Evolutionary conservation across 2,888 invertebrate genomes (phyloP).

Genomic region (Ectemnius cavifrons): DNA sequence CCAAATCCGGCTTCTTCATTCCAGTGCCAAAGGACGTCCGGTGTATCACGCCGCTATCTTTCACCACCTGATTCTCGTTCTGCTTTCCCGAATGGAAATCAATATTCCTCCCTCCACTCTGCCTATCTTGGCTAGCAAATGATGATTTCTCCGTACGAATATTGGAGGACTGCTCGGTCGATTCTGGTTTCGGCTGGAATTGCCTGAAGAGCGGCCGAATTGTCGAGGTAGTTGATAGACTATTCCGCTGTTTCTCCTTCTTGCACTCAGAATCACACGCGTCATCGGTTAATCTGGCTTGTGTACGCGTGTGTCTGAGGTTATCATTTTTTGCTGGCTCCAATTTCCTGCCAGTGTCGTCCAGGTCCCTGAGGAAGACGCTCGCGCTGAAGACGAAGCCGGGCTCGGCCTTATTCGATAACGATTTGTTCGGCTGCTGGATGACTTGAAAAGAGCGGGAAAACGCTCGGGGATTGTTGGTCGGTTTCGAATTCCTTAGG

Average conservation of each 20-base stretch:
- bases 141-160: neutral
- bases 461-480: constrained; percentile 19
- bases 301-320: neutral
- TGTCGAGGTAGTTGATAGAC: neutral
- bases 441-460: constrained; percentile 32
- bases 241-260: neutral
- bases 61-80: neutral
- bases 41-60: too few species aligned
- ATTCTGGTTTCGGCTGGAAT: neutral
- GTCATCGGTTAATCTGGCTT: too few species aligned
- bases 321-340: neutral
- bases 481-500: neutral
- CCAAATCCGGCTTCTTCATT: too few species aligned
- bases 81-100: neutral
- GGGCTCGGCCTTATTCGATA: constrained; percentile 15
- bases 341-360: neutral
- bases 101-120: constrained; percentile 3
- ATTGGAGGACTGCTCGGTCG: constrained; percentile 1
- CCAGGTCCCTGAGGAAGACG: constrained; percentile 26
- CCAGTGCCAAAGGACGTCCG: too few species aligned
- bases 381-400: constrained; percentile 47
- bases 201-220: constrained; percentile 3
- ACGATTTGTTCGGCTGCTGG: constrained; percentile 30
- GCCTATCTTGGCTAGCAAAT: neutral
- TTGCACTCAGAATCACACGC: neutral